These are phyloP conservation scores for Tachina lurida DNA, from an alignment of 2,888 invertebrate genomes.

Conservation along the genomic window DNA sequence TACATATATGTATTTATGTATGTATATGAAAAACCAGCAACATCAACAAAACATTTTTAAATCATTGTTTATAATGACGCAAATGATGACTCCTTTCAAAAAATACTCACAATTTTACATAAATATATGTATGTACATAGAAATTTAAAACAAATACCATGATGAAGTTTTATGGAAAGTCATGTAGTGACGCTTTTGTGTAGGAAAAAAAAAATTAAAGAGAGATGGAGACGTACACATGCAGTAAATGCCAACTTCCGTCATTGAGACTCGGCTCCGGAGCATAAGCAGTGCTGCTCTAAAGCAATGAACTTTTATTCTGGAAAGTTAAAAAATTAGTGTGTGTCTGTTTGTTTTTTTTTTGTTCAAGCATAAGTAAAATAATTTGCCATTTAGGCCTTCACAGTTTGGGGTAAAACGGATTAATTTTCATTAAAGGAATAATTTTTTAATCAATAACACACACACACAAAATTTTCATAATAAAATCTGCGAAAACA, in stretches of 20 bases:
- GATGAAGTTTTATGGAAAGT: slow-evolving; percentile 66
- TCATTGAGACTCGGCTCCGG: slow-evolving; percentile 59
- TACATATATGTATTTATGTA: too few species aligned
- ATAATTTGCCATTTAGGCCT: slow-evolving; percentile 30
- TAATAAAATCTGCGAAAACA: too few species aligned
- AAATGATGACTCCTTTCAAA: slow-evolving; percentile 68
- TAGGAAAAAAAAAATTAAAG: slow-evolving; percentile 7
- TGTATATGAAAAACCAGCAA: slow-evolving; percentile 8
- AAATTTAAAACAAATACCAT: slow-evolving; percentile 56
- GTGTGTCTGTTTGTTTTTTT: neutral
- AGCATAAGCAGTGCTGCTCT: slow-evolving; percentile 47
- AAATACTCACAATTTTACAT: slow-evolving; percentile 29
- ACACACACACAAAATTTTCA: too few species aligned
- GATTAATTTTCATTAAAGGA: neutral
- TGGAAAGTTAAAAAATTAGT: neutral
- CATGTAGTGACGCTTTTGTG: slow-evolving; percentile 39
- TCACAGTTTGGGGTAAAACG: slow-evolving; percentile 28
- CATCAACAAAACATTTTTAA: slow-evolving; percentile 42
- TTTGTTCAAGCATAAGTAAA: neutral
- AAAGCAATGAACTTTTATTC: slow-evolving; percentile 68
- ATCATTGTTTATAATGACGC: slow-evolving; percentile 65
- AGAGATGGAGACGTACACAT: neutral
- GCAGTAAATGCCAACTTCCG: slow-evolving; percentile 68
- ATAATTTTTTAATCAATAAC: neutral
- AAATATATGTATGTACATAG: neutral